Percentiles rank a stretch among this genome's conserved stretches.
These are phyloP conservation scores for Cyanoderma ruficeps DNA, from an alignment of 2,113 vertebrate species.

Conservation along the genomic window DNA sequence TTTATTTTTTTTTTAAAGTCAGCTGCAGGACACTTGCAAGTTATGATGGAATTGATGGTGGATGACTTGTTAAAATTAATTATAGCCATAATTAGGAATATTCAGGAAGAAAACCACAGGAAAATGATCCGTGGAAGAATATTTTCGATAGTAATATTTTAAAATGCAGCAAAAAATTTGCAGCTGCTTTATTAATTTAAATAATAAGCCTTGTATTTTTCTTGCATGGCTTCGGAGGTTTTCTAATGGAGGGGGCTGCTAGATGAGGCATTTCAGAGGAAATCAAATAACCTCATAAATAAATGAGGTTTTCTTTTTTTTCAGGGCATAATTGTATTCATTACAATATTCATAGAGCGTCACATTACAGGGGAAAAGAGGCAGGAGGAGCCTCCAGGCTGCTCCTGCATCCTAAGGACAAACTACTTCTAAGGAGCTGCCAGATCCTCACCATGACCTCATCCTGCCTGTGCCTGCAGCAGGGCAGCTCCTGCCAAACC, in stretches of 20 bases:
- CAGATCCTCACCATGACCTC: not conserved
- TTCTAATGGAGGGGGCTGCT: conserved; percentile 33
- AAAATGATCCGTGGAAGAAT: conserved; percentile 56
- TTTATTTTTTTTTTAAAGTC: conserved; percentile 18
- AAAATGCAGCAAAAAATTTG: conserved; percentile 46
- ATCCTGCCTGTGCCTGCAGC: not conserved
- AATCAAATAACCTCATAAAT: conserved; percentile 52
- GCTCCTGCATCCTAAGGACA: not conserved
- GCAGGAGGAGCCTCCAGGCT: not conserved
- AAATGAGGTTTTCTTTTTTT: conserved; percentile 36
- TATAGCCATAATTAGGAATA: conserved; percentile 65
- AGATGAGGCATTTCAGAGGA: conserved; percentile 53
- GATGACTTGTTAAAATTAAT: conserved; percentile 71
- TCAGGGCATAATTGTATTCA: not conserved
- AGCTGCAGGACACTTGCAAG: conserved; percentile 58
- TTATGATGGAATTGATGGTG: conserved; percentile 45
- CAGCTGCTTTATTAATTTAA: conserved; percentile 65
- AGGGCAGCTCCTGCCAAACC: not conserved
- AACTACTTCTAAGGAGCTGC: not conserved
- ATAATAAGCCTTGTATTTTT: conserved; percentile 33
- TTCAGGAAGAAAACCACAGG: conserved; percentile 50
- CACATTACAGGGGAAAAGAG: not conserved
- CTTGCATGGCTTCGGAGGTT: not conserved
- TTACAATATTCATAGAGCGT: not conserved
- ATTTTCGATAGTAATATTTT: conserved; percentile 19